Percentiles rank a stretch among this genome's conserved stretches.
Conservation (phyloP, 2,797 vertebrate genomes). For the Falco cherrug region DNA sequence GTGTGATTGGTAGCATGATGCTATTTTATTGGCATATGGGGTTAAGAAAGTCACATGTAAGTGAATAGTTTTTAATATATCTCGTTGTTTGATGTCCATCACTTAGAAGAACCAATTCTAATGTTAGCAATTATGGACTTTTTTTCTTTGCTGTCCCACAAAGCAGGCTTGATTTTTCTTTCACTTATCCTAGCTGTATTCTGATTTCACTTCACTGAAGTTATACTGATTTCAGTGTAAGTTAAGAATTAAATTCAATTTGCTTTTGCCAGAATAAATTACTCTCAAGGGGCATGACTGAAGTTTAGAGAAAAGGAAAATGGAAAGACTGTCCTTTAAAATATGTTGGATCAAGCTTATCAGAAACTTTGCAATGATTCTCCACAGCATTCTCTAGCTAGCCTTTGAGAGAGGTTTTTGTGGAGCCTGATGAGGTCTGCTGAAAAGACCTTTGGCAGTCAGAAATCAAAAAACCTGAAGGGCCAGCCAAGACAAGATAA, state of each 20-base stretch:
- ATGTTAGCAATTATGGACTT: background rate
- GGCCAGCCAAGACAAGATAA: background rate
- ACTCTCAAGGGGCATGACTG: background rate
- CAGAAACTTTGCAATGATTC: background rate
- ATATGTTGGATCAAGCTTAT: background rate
- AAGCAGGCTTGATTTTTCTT: conserved; percentile 15
- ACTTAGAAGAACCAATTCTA: background rate
- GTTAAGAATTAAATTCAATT: background rate
- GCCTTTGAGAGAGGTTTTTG: background rate
- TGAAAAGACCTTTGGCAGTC: background rate
- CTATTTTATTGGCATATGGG: conserved; percentile 10
- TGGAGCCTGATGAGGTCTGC: background rate
- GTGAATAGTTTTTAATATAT: conserved; percentile 23
- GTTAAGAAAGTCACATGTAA: background rate
- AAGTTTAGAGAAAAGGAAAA: background rate
- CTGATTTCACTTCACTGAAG: background rate
- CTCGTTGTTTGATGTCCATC: background rate
- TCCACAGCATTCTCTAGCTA: background rate
- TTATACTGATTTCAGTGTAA: background rate
- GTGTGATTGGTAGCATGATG: background rate
- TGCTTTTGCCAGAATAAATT: conserved; percentile 17
- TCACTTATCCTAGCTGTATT: background rate
- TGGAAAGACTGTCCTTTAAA: background rate
- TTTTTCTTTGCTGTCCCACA: background rate
- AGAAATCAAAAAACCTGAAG: background rate